Evolutionary conservation across 35 echinoderm and acorn worm genomes (phyloP), one percentile per base, ranked within the genome.

Genomic region (Amphiura filiformis): DNA sequence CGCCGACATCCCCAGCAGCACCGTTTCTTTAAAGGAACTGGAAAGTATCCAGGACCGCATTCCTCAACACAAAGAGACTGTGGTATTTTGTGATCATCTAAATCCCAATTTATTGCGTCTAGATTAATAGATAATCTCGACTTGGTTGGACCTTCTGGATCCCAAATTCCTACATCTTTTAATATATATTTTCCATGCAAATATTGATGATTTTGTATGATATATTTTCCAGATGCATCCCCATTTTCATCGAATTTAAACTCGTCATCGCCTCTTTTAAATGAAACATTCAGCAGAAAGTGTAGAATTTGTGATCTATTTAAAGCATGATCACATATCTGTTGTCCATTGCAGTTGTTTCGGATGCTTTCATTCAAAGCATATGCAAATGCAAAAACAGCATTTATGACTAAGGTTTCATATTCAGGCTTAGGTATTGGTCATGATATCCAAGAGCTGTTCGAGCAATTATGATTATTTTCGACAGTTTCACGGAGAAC

Each of bases 231-330:
- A 7, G n/a, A 35, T 17, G 61, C 49, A 41, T 91, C 82, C 28
- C 89, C 89, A 79, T 84, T 79, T 35, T 83, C 75, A 28, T 91
- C 82, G 35, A 91, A 85, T 26, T 20, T 31, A 22, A 91, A 82
- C 35, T 34, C 37, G 13, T 82, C 89, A 26, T 78, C 77, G 30
- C 80, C 39, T 18, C 82, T 56, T 56, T 65, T 31, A 23, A 61
- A 70, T 35, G 56, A 61, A 37, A 37, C 34, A 70, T 70, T 70
- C 26, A 26, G 15, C 9, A 70, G 28, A 70, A 26, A 30, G 1
- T 70, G 1, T n/a, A 70, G 35, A 17, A 65, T 32, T 61, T 30
- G 18, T 34, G 13, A 20, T 1, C 82, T 37, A 31, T 65, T 23
- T 23, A 84, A 36, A 22, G 56, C 34, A 13, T 20, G 0, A 56